Percentiles rank a stretch among this genome's conserved stretches.
Evolutionary conservation across 2,888 invertebrate species (phyloP).

Genomic region (Andrena trimmerana): DNA sequence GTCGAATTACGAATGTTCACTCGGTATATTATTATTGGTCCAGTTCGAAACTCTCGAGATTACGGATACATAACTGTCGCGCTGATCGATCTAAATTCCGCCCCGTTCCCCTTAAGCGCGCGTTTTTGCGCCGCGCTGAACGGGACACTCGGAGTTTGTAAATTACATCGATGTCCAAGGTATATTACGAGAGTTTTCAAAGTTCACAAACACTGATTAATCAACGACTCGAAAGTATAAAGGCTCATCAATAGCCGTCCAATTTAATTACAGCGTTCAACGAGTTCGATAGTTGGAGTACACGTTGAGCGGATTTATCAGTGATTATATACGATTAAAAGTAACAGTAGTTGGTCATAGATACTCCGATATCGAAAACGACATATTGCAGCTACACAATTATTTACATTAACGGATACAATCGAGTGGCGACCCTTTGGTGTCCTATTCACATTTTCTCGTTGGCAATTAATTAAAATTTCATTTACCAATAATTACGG

Average conservation of each 20-base stretch:
- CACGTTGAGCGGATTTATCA: constrained; percentile 20
- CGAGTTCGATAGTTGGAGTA: constrained; percentile 28
- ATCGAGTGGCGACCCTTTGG: background rate
- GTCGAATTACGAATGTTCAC: constrained; percentile 3
- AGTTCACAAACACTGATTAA: constrained; percentile 47
- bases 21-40: constrained; percentile 11
- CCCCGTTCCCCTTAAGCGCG: background rate
- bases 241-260: constrained; percentile 42
- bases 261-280: constrained; percentile 44
- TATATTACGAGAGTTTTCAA: constrained; percentile 11
- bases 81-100: constrained; percentile 8
- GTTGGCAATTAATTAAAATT: too few species aligned
- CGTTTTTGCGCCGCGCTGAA: constrained; percentile 1
- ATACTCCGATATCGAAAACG: background rate
- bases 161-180: constrained; percentile 21
- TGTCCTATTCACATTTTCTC: too few species aligned
- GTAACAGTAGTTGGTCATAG: background rate
- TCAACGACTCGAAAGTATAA: constrained; percentile 32
- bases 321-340: constrained; percentile 24
- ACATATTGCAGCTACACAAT: background rate
- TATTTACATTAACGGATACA: constrained; percentile 3
- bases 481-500: too few species aligned
- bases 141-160: background rate
- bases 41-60: background rate
- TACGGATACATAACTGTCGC: background rate